phyloP scores from a whole-genome alignment of 2,888 invertebrate species.

The Sphaerophoria rueppellii region DNA sequence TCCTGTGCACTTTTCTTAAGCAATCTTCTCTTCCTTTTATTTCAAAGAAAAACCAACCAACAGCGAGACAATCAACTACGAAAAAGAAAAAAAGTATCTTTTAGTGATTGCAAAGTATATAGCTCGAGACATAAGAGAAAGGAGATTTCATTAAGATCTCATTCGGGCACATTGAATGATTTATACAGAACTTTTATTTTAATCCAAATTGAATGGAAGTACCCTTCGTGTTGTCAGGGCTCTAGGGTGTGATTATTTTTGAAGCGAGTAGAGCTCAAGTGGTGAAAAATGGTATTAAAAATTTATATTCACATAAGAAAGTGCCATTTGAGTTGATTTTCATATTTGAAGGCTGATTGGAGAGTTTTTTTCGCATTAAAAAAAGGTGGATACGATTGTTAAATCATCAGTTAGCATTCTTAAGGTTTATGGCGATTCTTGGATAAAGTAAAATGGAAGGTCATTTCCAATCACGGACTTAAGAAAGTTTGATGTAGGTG shows the following conservation, averaged over 20 bases:
- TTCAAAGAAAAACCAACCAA: not conserved
- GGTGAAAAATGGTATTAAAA: not conserved
- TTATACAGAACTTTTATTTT: conserved; percentile 32
- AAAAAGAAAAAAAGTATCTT: conserved; percentile 9
- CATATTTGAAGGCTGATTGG: conserved; percentile 15
- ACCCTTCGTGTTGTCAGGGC: not conserved
- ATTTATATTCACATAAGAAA: conserved; percentile 19
- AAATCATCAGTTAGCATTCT: not conserved
- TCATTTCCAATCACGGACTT: not conserved
- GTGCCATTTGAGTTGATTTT: conserved; percentile 18
- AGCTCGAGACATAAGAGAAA: not conserved
- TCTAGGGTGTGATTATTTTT: conserved; percentile 7
- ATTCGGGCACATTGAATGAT: conserved; percentile 25
- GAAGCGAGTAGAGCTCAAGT: not conserved
- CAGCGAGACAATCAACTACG: conserved; percentile 5
- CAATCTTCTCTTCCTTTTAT: conserved; percentile 25
- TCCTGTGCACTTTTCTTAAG: conserved; percentile 9
- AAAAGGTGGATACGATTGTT: not conserved
- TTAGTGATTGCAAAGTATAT: not conserved
- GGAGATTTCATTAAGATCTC: conserved; percentile 40
- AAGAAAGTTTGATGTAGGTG: not conserved
- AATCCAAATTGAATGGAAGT: conserved; percentile 25
- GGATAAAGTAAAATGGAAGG: not conserved
- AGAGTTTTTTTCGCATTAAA: not conserved
- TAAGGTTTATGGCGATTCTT: not conserved